phyloP scores from a whole-genome alignment of 2,113 vertebrate genomes.

The Pavo muticus region DNA sequence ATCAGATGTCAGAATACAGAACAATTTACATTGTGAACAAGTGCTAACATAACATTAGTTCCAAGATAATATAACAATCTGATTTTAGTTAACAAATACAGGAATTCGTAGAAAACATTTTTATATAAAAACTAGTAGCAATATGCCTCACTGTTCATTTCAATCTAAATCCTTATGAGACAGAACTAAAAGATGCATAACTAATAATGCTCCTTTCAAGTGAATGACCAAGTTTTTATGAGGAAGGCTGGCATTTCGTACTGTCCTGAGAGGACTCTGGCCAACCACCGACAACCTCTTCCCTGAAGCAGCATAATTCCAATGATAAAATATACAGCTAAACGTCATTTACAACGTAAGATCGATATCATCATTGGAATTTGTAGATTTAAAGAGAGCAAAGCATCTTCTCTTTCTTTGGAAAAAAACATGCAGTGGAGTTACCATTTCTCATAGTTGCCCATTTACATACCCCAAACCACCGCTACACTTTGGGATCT shows the following conservation, averaged over 20 bases:
- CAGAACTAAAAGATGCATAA: background rate
- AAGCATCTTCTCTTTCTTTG: background rate
- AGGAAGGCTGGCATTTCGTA: background rate
- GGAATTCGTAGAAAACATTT: background rate
- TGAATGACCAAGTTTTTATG: background rate
- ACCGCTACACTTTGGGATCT: background rate
- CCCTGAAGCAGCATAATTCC: background rate
- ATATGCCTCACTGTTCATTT: background rate
- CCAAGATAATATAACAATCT: background rate
- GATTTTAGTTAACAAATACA: background rate
- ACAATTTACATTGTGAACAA: background rate
- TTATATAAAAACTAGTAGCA: background rate
- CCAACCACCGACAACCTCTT: rapidly evolving
- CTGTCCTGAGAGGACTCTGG: background rate
- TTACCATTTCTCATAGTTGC: background rate
- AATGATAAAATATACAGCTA: background rate
- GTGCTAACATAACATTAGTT: background rate
- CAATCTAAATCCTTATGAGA: background rate
- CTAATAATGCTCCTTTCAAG: background rate
- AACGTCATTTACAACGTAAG: background rate
- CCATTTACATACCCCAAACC: background rate
- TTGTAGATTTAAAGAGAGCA: background rate
- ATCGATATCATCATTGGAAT: background rate
- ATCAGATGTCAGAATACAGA: background rate
- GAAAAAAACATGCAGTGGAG: background rate